Evolutionary conservation across 2,888 invertebrate species (phyloP), one percentile per base, ranked within the genome.

Genomic region (Scaeva pyrastri): DNA sequence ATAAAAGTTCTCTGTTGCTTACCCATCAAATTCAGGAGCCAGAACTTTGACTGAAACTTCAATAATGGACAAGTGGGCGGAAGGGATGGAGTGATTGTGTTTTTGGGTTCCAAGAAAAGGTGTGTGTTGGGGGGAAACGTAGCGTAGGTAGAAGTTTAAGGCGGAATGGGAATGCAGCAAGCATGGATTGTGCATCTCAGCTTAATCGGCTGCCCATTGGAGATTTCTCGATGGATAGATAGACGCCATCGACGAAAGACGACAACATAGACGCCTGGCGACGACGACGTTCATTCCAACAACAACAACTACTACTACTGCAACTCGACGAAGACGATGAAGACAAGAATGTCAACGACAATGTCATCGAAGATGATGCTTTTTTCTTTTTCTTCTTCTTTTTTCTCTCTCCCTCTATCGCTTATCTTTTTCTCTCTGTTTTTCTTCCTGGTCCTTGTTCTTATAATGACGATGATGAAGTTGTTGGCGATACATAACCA

Each of bases 41-140:
- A 60, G 52, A 85, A 85, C 81, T 85, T 81, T 85, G 85, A 80
- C 73, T 81, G 85, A 85, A 85, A 81, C 85, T 85, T 85, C 85
- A 81, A 85, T 85, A 81, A 76, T 64, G 72, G 68, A 81, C 70
- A 72, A 81, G 56, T 50, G 55, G 58, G 62, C 3, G 60, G 19
- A 50, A n/a, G 52, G 16, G 6, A n/a, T n/a, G 64, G 16, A 16
- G 23, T 52, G 68, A 52, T 52, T 68, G 36, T 68, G 36, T 52
- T 21, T 21, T 60, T 41, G 21, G 39, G 21, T 8, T 41, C 6
- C 26, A 43, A n/a, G 43, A 43, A 31, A 7, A 31, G 31, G 31
- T 31, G 14, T 14, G 0, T 36, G 19, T 7, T 1, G 6, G 39
- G 16, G 55, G 12, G 23, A 10, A 31, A 4, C 6, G 31, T 31